Base-by-base conservation (phyloP, 1,140 invertebrate species). In the Atta colombica region DNA sequence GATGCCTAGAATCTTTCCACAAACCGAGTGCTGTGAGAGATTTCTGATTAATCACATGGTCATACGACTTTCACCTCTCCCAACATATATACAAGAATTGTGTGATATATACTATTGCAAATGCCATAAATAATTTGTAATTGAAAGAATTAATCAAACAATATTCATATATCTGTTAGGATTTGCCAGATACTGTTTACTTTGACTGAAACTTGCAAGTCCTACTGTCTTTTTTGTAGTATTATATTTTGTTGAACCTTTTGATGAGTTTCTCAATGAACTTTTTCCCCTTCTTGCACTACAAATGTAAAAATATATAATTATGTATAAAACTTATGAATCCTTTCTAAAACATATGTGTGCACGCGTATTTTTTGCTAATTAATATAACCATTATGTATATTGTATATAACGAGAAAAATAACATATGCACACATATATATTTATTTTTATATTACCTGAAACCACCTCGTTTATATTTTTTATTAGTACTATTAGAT, bases 171-270 rank as follows among this genome's bases (percentile, higher is more conserved):
- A 94, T 89, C 93, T 88, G 35, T 89, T 66, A 25, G 93, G 93
- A 90, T 93, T 88, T 3, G 74, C n/a, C 4, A 91, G 75, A 81
- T 91, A 93, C 69, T 92, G 51, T 68, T 92, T 93, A 14, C 90
- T 93, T 87, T 93, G 92, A 25, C 89, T 90, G 69, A 94, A 91
- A 86, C 88, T 91, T 55, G 95, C 92, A 58, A 95, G 88, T 53
- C 94, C 94, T 8, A 72, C 39, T 16, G 69, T 63, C 65, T 82
- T 77, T 16, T 68, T 92, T 49, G 60, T 58, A 18, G 86, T 25
- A 16, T 18, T 49, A 85, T 65, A 87, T 72, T 66, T 80, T 71
- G 84, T 88, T 7, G 69, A 31, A 61, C 6, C 10, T 75, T 51
- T 84, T n/a, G 78, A 69, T 16, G 78, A 58, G 0, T 25, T 14